Conservation (phyloP, 1,140 invertebrate genomes). For the Dendroctonus valens region DNA sequence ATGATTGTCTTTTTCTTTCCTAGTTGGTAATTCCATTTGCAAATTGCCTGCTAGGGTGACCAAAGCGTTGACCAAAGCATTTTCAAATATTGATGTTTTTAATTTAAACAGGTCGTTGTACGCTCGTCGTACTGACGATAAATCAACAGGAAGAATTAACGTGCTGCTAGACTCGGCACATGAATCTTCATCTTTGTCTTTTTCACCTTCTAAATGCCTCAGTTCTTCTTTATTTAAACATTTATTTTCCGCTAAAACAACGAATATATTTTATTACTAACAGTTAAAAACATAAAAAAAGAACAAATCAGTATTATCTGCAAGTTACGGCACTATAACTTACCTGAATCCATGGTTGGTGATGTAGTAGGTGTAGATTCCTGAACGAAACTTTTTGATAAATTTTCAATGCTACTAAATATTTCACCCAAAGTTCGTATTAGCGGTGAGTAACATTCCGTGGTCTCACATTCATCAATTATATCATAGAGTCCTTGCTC, state of each 20-base stretch:
- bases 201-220: slow-evolving; percentile 70
- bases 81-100: slow-evolving; percentile 58
- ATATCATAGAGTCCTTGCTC: slow-evolving; percentile 65
- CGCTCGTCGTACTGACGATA: slow-evolving; percentile 62
- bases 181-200: slow-evolving; percentile 81
- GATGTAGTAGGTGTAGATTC: slow-evolving; percentile 51
- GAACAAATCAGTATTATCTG: background rate
- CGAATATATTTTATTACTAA: background rate
- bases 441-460: slow-evolving; percentile 63
- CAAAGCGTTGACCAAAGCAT: slow-evolving; percentile 77
- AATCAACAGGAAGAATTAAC: slow-evolving; percentile 50
- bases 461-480: slow-evolving; percentile 63
- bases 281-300: background rate
- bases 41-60: slow-evolving; percentile 70
- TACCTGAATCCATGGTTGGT: slow-evolving; percentile 54
- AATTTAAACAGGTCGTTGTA: slow-evolving; percentile 60
- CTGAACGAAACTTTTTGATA: slow-evolving; percentile 68
- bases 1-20: slow-evolving; percentile 54
- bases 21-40: slow-evolving; percentile 69
- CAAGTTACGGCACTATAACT: slow-evolving; percentile 26
- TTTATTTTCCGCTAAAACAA: slow-evolving; percentile 39
- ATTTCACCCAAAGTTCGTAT: slow-evolving; percentile 68
- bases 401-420: slow-evolving; percentile 68
- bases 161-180: slow-evolving; percentile 46
- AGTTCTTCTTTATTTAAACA: slow-evolving; percentile 66